phyloP scores from a whole-genome alignment of 35 echinoderm and acorn worm species.

The Heliocidaris erythrogramma region DNA sequence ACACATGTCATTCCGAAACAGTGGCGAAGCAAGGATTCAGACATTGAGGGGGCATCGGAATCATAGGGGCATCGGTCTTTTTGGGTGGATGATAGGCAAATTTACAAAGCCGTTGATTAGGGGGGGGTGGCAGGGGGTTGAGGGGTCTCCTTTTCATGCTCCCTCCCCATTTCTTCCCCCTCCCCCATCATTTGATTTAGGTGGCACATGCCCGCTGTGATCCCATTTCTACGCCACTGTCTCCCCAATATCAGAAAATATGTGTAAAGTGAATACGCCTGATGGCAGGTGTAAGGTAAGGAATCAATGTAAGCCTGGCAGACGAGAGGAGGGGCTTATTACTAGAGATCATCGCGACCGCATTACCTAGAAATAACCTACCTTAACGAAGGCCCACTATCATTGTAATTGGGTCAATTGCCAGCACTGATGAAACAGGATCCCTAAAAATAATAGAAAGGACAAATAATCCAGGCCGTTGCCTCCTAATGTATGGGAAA shows the following conservation, averaged over 20 bases:
- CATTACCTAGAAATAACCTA: neutral
- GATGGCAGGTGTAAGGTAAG: neutral
- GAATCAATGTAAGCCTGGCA: neutral
- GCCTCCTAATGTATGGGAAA: neutral
- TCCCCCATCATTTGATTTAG: too few species aligned
- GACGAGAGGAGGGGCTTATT: neutral
- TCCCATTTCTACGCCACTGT: too few species aligned
- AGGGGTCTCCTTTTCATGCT: too few species aligned
- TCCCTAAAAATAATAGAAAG: neutral
- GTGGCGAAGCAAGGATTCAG: too few species aligned
- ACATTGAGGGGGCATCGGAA: too few species aligned
- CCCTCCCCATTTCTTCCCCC: too few species aligned
- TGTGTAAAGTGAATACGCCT: neutral
- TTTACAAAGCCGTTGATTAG: too few species aligned
- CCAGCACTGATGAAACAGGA: neutral
- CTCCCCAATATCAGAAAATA: neutral
- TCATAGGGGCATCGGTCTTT: too few species aligned
- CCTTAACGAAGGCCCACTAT: neutral
- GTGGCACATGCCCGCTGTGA: too few species aligned
- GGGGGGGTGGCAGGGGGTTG: too few species aligned
- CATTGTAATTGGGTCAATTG: slow-evolving; percentile 10
- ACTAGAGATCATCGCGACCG: neutral
- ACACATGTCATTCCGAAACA: too few species aligned
- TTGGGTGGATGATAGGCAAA: too few species aligned
- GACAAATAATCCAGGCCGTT: neutral